Evolutionary conservation across 2,113 vertebrate species (phyloP).

Genomic region (Lampris incognitus): DNA sequence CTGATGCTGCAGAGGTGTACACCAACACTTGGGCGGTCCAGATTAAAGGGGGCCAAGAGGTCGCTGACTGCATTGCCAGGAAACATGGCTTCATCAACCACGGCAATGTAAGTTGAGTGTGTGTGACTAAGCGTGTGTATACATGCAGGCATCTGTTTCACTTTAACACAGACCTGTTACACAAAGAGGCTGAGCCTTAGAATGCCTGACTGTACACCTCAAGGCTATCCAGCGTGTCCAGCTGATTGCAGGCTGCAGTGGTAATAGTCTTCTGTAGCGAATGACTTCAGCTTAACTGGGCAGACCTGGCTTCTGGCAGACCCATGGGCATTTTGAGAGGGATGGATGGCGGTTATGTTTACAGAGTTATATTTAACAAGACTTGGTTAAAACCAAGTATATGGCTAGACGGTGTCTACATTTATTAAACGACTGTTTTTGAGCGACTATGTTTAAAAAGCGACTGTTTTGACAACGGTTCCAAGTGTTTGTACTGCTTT

Average conservation of each 20-base stretch:
- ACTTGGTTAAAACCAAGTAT: background rate
- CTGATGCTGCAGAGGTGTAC: conserved; percentile 83
- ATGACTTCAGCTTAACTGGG: conserved; percentile 38
- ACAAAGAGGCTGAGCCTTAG: conserved; percentile 44
- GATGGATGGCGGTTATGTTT: background rate
- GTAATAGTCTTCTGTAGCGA: conserved; percentile 18
- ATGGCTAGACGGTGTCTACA: too few species aligned
- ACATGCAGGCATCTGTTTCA: background rate
- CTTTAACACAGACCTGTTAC: conserved; percentile 6
- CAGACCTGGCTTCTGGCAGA: conserved; percentile 33
- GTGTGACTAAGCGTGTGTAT: background rate
- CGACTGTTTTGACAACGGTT: too few species aligned
- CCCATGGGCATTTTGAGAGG: conserved; percentile 33
- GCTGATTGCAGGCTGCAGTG: conserved; percentile 29
- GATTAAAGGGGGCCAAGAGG: conserved; percentile 83
- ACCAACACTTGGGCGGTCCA: conserved; percentile 95
- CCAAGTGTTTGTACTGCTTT: conserved; percentile 23
- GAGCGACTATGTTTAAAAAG: too few species aligned
- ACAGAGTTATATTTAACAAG: conserved; percentile 19
- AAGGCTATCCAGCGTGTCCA: conserved; percentile 37
- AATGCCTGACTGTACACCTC: conserved; percentile 38
- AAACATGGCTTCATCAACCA: conserved; percentile 94
- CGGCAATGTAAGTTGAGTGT: conserved; percentile 84
- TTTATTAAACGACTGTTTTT: too few species aligned
- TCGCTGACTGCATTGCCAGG: conserved; percentile 87